Base-by-base conservation (phyloP, 2,113 vertebrate species). In the Corythaixoides concolor region DNA sequence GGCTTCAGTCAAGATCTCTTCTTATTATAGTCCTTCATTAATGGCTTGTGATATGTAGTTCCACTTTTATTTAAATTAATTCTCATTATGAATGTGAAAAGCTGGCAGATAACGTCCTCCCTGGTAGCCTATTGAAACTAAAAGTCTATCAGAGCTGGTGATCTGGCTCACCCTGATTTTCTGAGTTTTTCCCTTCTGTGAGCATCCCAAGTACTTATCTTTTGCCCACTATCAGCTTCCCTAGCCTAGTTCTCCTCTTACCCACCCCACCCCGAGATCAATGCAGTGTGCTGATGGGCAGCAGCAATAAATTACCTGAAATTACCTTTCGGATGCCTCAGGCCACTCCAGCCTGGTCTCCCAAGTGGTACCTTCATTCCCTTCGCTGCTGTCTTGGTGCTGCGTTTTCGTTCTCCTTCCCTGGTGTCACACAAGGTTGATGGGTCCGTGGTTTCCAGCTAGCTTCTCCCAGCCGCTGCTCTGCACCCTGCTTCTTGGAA, bases 41-140 rank as follows among this genome's bases (percentile, higher is more conserved):
- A 78, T 37, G 55, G 58, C 15, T 45, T 86, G 80, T 76, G 87
- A 89, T 81, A 64, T 8, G 37, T 59, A 72, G 62, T 73, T 75
- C 83, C 62, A 12, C 86, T 94, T 95, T 85, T 52, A 72, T 89
- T 96, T 88, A 80, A 84, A 89, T 91, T 55, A 64, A 26, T 89
- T 95, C 84, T 94, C 80, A 56, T 89, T 85, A 69, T 10, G n/a
- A 77, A 49, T 73, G 74, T 74, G 84, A 68, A 87, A 76, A 96
- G 72, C 47, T 30, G 30, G 64, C 72, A 74, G 90, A 52, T 83
- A 74, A 80, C 33, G 15, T 79, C 72, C 73, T 97, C 50, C 83
- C 69, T 4, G 2, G 22, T 45, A 85, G 59, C 56, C 41, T 67
- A 14, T 47, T 86, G 88, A 74, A 95, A 82, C 74, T 79, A 50